Evolutionary conservation across 2,113 vertebrate genomes (phyloP).

Genomic region (Notarius quadriscutis): DNA sequence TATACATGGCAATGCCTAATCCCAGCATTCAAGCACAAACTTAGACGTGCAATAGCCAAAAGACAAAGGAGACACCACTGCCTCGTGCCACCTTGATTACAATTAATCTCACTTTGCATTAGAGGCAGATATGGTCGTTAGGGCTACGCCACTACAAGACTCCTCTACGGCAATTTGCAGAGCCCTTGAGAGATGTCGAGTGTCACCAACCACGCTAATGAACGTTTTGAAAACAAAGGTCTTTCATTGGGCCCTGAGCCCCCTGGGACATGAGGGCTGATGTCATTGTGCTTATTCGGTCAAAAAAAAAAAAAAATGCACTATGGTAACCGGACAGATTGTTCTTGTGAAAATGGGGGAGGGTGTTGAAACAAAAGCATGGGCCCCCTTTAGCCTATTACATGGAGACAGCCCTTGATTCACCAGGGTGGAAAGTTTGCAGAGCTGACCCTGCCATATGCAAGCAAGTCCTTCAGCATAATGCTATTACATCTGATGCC

Average conservation of each 20-base stretch:
- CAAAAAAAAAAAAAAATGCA: constrained; percentile 43
- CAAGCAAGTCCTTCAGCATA: constrained; percentile 27
- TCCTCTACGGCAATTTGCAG: constrained; percentile 39
- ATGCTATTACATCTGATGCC: constrained; percentile 32
- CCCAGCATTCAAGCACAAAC: constrained; percentile 34
- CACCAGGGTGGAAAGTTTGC: not conserved
- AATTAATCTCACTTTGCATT: constrained; percentile 28
- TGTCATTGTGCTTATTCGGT: constrained; percentile 55
- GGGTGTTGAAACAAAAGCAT: constrained; percentile 40
- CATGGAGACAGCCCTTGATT: constrained; percentile 25
- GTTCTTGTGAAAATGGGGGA: constrained; percentile 44
- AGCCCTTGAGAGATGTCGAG: constrained; percentile 52
- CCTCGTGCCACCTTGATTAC: constrained; percentile 11
- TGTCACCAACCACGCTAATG: constrained; percentile 55
- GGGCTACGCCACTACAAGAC: constrained; percentile 24
- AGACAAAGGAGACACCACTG: constrained; percentile 27
- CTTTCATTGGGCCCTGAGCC: constrained; percentile 53
- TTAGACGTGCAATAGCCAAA: not conserved
- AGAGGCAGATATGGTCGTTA: constrained; percentile 29
- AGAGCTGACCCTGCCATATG: constrained; percentile 28
- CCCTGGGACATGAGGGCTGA: constrained; percentile 55
- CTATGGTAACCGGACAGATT: constrained; percentile 56
- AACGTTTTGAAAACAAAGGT: constrained; percentile 61
- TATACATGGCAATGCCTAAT: constrained; percentile 22
- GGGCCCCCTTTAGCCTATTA: constrained; percentile 2